Percentiles rank a stretch among this genome's conserved stretches.
phyloP scores from a whole-genome alignment of 30 jellyfish, hydroid and myxozoan species.

The Euphysa ruthae region DNA sequence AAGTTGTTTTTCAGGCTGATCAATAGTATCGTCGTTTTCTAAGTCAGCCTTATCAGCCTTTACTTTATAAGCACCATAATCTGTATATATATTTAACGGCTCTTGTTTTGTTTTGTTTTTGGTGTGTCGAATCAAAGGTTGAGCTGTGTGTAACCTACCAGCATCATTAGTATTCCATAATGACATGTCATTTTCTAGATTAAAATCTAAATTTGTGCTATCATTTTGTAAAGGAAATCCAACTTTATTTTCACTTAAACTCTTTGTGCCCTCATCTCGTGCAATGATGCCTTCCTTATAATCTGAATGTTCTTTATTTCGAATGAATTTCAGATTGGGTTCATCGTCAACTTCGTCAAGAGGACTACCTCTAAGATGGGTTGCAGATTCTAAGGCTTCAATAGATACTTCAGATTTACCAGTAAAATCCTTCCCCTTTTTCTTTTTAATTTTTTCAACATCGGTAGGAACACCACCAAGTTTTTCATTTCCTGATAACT shows the following conservation, averaged over 20 bases:
- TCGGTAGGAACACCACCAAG: too few relatives aligned
- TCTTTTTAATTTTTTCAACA: too few relatives aligned
- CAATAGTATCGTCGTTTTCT: neutral
- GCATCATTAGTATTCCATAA: neutral
- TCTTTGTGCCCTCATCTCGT: too few relatives aligned
- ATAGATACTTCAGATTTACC: conserved; percentile 1
- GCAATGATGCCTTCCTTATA: neutral
- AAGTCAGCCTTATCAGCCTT: neutral
- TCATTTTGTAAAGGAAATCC: too few relatives aligned
- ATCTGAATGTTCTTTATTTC: neutral
- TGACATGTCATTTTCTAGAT: neutral
- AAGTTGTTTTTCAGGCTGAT: neutral
- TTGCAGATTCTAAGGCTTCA: neutral
- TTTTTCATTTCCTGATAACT: too few relatives aligned
- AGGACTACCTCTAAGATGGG: neutral
- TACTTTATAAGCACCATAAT: neutral
- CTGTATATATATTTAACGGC: neutral
- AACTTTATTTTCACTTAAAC: too few relatives aligned
- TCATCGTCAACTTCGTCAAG: neutral
- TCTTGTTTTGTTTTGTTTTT: neutral
- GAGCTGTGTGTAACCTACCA: neutral
- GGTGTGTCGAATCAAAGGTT: neutral
- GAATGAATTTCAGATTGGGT: neutral
- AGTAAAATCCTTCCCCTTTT: too few relatives aligned
- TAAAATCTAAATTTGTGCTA: neutral